Base-by-base conservation (phyloP, 2,888 invertebrate species). In the Xestia ashworthii region DNA sequence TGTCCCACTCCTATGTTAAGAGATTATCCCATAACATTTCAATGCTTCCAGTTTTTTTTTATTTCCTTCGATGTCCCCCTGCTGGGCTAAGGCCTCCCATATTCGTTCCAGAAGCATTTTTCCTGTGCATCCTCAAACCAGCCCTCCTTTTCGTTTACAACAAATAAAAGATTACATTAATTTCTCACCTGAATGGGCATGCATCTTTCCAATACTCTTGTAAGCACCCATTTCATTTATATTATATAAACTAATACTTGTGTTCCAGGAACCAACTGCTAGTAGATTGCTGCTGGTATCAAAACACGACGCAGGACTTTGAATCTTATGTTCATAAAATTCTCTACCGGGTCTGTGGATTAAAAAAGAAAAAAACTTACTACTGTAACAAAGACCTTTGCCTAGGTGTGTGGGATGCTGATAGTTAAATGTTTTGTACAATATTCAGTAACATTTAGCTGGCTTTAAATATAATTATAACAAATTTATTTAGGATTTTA, bases 321-420 rank as follows among this genome's bases (percentile, higher is more conserved):
- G 95, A 0, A 97, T 97, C 41, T 97, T 96, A 89, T 98, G 97
- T 79, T 97, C 97, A 4, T 94, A 92, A 90, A 95, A 98, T 74
- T 97, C 97, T 90, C 98, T 96, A 60, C 98, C 98, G 8, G 98
- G 98, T 77, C 98, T 97, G 89, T 84, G 90, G 88, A 62, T 79
- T 68, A 46, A 3, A 50, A 25, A 19, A 44, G 3, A 25, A 44
- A 65, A 44, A n/a, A n/a, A 12, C 22, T 41, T 41, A n/a, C 14
- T 41, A 60, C 25, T 60, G 9, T 4, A 19, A 32, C 4, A 32
- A 19, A 32, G 4, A 32, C 9, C 16, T 32, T 60, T 60, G 8
- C 16, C 11, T 25, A 60, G 16, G 16, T 32, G 14, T 16, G 25
- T 25, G n/a, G 14, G 55, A 58, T 2, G 8, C 14, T 69, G 4